phyloP scores from a whole-genome alignment of 2,888 invertebrate genomes.

The Drosophila picticornis region DNA sequence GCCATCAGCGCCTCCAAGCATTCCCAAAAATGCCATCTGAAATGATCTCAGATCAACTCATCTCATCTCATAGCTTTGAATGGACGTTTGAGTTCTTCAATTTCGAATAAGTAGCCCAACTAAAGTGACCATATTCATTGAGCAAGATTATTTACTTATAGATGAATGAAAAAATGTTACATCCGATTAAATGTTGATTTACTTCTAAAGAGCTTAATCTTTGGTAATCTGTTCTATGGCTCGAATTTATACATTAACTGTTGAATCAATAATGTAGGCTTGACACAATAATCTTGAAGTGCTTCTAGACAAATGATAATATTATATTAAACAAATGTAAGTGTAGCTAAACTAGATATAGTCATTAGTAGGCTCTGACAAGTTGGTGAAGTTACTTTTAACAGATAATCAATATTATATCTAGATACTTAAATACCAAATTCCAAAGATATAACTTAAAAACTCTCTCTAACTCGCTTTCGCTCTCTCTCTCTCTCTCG shows the following conservation, averaged over 20 bases:
- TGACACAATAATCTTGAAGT: background rate
- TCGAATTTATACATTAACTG: background rate
- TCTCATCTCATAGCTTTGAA: background rate
- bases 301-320: background rate
- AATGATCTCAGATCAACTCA: constrained; percentile 7
- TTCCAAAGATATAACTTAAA: background rate
- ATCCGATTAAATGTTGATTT: constrained; percentile 1
- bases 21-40: constrained; percentile 14
- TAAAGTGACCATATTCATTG: constrained; percentile 2
- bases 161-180: constrained; percentile 5
- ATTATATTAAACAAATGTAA: background rate
- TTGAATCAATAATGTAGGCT: background rate
- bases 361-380: background rate
- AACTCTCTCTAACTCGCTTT: background rate
- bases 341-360: background rate
- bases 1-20: constrained; percentile 9
- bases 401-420: background rate
- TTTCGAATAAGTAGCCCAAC: constrained; percentile 26
- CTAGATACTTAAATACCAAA: background rate
- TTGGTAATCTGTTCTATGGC: too few species aligned
- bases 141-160: constrained; percentile 8
- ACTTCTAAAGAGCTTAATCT: background rate
- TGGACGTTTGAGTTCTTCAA: constrained; percentile 35
- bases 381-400: background rate
- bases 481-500: background rate